Conservation (phyloP, 2,113 vertebrate genomes). For the Ammodramus savannarum region DNA sequence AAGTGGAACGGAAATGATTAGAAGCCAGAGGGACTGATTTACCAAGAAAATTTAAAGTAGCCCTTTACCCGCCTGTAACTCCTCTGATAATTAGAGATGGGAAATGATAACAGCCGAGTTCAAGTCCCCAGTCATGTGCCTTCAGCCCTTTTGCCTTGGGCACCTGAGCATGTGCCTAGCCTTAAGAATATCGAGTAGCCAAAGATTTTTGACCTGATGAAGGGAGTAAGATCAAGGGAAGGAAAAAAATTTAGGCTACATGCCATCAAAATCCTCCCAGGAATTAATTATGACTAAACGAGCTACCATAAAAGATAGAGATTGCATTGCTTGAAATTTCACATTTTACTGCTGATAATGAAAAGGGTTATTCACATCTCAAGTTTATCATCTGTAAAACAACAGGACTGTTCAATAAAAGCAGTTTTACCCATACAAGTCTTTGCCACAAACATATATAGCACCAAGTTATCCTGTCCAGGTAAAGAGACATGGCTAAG, state of each 20-base stretch:
- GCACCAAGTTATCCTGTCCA: background rate
- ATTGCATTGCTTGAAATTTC: background rate
- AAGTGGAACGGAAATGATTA: conserved; percentile 56
- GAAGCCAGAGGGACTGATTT: conserved; percentile 39
- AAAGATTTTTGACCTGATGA: conserved; percentile 5
- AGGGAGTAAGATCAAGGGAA: background rate
- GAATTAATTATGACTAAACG: background rate
- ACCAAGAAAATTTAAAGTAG: conserved; percentile 36
- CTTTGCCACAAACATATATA: background rate
- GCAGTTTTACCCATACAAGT: background rate
- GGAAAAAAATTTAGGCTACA: background rate
- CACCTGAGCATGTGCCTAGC: background rate
- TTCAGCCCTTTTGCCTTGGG: background rate
- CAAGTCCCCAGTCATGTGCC: background rate
- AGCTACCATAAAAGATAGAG: background rate
- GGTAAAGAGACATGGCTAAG: background rate
- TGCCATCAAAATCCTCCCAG: background rate
- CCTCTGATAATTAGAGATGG: background rate
- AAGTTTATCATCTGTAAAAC: background rate
- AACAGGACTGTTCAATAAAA: background rate
- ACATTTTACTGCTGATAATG: background rate
- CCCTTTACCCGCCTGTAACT: background rate
- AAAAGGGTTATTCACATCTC: background rate
- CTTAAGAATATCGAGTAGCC: background rate
- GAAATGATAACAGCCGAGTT: conserved; percentile 18